These are phyloP conservation scores for Danio albolineatus DNA, from an alignment of 2,797 vertebrate species.

Conservation along the genomic window DNA sequence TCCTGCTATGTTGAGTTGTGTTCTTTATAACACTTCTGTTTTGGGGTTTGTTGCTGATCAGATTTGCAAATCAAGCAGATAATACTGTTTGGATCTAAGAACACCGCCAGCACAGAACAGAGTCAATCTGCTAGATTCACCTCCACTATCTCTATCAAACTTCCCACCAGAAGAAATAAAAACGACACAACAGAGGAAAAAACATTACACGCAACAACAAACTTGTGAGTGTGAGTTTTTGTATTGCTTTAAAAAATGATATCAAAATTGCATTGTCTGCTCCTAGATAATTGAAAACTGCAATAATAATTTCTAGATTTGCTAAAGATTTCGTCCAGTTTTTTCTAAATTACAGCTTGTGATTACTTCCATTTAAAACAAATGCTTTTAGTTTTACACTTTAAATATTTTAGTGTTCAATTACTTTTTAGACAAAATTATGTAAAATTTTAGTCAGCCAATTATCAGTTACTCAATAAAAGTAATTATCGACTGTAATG, in stretches of 20 bases:
- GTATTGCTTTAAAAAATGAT: background rate
- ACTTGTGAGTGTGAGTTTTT: slow-evolving; percentile 45
- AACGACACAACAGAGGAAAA: background rate
- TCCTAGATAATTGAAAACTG: background rate
- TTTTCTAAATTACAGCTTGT: too few relatives aligned
- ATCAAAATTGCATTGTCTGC: background rate
- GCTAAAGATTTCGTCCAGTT: too few relatives aligned
- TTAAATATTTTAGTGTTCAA: background rate
- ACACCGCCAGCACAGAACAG: background rate
- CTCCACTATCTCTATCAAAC: slow-evolving; percentile 40
- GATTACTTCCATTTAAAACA: background rate
- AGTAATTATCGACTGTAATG: background rate
- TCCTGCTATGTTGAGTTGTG: background rate
- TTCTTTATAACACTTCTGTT: background rate
- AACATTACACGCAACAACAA: slow-evolving; percentile 7
- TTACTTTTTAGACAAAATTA: background rate
- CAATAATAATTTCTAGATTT: too few relatives aligned
- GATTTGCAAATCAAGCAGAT: slow-evolving; percentile 42
- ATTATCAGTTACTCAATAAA: background rate
- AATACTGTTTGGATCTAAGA: slow-evolving; percentile 36
- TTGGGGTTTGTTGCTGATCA: too few relatives aligned
- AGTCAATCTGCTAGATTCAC: slow-evolving; percentile 28
- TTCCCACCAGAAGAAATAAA: slow-evolving; percentile 19
- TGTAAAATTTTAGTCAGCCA: background rate
- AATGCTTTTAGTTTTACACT: background rate